phyloP scores from a whole-genome alignment of 2,113 vertebrate genomes.

The Anolis sagrei region DNA sequence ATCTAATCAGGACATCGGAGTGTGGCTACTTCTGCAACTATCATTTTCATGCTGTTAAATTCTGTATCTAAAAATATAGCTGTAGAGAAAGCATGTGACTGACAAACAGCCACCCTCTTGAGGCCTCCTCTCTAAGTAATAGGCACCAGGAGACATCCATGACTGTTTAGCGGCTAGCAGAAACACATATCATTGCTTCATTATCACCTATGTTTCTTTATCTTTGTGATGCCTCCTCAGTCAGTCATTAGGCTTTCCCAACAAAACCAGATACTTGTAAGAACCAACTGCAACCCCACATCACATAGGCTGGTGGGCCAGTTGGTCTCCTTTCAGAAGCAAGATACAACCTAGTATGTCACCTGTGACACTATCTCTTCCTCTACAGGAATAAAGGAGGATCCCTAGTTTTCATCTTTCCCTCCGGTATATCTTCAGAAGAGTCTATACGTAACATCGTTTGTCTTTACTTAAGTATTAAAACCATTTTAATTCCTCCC shows the following conservation, averaged over 20 bases:
- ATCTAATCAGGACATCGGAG: not conserved
- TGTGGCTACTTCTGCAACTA: too few species aligned
- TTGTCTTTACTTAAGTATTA: too few species aligned
- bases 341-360: not conserved
- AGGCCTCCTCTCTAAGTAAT: too few species aligned
- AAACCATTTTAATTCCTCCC: not conserved
- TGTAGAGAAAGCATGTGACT: not conserved
- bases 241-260: not conserved
- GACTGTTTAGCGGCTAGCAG: not conserved
- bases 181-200: not conserved
- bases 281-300: not conserved
- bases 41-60: not conserved
- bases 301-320: not conserved
- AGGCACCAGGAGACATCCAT: not conserved
- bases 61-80: not conserved
- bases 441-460: not conserved
- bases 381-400: not conserved
- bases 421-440: not conserved
- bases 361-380: too few species aligned
- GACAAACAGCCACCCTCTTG: not conserved
- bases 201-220: not conserved
- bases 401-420: not conserved
- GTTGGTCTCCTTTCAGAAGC: not conserved
- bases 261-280: not conserved
- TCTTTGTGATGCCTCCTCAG: not conserved